phyloP scores from a whole-genome alignment of 2,797 vertebrate genomes.

The Lagorchestes hirsutus region DNA sequence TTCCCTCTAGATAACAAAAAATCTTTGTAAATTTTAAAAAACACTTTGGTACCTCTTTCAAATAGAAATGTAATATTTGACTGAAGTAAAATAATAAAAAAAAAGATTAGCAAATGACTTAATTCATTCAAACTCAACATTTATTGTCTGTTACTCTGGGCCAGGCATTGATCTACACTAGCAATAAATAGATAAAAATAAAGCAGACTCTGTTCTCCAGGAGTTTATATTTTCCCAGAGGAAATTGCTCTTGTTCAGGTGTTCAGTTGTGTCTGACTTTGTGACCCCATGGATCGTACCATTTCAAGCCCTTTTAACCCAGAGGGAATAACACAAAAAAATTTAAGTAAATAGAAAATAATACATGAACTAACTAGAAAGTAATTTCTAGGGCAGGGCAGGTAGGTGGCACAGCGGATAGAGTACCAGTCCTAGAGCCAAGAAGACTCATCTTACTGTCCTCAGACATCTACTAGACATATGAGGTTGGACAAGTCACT shows the following conservation, averaged over 20 bases:
- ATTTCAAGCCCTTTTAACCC: background rate
- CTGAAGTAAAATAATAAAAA: background rate
- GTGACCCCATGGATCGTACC: no score
- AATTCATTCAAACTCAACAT: background rate
- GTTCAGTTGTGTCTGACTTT: background rate
- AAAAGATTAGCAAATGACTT: background rate
- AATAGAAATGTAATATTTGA: background rate
- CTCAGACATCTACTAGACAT: background rate
- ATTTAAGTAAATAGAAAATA: background rate
- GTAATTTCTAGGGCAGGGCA: background rate
- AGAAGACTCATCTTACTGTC: background rate
- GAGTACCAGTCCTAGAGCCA: background rate
- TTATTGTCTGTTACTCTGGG: background rate
- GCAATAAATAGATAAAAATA: background rate
- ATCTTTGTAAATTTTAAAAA: constrained; percentile 11
- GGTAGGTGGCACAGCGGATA: background rate
- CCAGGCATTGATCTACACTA: background rate
- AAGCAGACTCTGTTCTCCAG: background rate
- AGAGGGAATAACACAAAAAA: background rate
- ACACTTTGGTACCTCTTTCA: background rate
- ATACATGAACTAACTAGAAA: background rate
- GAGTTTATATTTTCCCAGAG: background rate
- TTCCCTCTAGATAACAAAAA: constrained; percentile 23
- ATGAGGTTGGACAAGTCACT: background rate
- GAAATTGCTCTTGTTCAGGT: background rate